phyloP scores from a whole-genome alignment of 2,113 vertebrate genomes.

The Ellobius talpinus region DNA sequence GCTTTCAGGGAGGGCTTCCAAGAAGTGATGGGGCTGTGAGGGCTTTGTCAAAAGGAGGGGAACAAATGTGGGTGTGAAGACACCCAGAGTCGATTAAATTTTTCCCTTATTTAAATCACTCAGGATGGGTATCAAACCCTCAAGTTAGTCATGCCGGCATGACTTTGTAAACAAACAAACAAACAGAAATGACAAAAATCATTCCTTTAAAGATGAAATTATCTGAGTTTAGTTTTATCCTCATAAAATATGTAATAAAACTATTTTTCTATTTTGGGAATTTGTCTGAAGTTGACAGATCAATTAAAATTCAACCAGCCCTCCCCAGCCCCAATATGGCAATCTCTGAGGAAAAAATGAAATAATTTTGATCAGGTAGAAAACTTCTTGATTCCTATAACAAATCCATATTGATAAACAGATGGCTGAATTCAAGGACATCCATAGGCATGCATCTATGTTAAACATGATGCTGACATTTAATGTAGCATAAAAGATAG shows the following conservation, averaged over 20 bases:
- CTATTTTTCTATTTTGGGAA: constrained; percentile 8
- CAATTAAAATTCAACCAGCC: neutral
- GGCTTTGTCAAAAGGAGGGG: neutral
- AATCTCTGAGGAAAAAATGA: constrained; percentile 7
- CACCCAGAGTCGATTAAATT: neutral
- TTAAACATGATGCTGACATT: neutral
- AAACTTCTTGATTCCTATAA: neutral
- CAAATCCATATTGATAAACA: neutral
- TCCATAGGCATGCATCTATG: neutral
- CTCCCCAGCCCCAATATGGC: neutral
- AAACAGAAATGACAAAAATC: neutral
- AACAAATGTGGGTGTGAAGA: neutral
- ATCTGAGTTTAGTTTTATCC: neutral
- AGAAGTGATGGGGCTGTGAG: neutral
- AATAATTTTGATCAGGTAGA: neutral
- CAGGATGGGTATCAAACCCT: neutral
- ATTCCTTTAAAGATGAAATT: neutral
- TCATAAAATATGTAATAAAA: neutral
- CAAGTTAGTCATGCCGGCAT: neutral
- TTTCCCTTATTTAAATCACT: constrained; percentile 37
- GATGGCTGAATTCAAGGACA: neutral
- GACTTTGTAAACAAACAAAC: neutral
- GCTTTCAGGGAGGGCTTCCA: neutral
- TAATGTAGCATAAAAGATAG: neutral
- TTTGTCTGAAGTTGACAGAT: constrained; percentile 29